These are phyloP conservation scores for Bombus sibiricus DNA, from an alignment of 1,140 invertebrate genomes.

Conservation along the genomic window DNA sequence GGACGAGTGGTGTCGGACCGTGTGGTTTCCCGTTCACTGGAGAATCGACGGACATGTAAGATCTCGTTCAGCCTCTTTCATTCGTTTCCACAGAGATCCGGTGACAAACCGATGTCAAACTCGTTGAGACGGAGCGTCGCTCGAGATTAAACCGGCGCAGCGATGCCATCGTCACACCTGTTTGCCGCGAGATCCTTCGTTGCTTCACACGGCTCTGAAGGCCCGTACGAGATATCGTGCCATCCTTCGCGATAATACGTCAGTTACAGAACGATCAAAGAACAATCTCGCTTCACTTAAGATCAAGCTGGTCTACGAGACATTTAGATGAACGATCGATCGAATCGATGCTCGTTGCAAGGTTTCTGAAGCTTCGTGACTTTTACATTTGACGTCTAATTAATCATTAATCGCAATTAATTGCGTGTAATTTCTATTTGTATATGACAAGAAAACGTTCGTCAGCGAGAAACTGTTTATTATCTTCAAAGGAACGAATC, in stretches of 20 bases:
- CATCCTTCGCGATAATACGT: not conserved
- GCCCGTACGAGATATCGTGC: not conserved
- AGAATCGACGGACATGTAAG: constrained; percentile 53
- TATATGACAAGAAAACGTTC: too few relatives aligned
- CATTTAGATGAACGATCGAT: not conserved
- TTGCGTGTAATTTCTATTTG: too few relatives aligned
- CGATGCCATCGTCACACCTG: constrained; percentile 15
- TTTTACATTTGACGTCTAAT: too few relatives aligned
- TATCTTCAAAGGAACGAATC: not conserved
- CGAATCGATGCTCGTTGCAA: not conserved
- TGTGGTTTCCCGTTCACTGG: constrained; percentile 39
- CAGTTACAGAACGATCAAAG: not conserved
- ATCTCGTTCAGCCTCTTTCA: constrained; percentile 31
- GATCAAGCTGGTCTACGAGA: not conserved
- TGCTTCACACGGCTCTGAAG: not conserved
- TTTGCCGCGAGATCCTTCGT: constrained; percentile 11
- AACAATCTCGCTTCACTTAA: not conserved
- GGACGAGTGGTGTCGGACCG: constrained; percentile 26
- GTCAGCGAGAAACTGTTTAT: not conserved
- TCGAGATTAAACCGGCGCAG: constrained; percentile 28
- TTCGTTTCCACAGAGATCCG: not conserved
- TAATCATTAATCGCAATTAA: too few relatives aligned
- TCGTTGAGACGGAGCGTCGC: constrained; percentile 9
- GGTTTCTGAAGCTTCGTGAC: too few relatives aligned
- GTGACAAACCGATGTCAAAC: constrained; percentile 25